These are phyloP conservation scores for Boloria euphrosyne DNA, from an alignment of 2,888 invertebrate species.

Conservation along the genomic window DNA sequence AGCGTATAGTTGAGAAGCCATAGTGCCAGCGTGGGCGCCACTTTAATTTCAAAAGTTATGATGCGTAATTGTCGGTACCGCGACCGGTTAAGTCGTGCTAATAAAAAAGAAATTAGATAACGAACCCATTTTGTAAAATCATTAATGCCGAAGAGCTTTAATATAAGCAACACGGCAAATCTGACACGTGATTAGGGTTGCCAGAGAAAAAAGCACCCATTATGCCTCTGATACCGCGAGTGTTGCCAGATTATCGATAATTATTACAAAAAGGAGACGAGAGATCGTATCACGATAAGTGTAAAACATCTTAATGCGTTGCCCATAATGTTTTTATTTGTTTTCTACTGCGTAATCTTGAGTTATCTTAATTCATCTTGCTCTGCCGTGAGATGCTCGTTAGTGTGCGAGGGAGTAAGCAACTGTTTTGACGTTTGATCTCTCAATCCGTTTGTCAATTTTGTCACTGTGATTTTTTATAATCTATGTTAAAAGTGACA, in stretches of 20 bases:
- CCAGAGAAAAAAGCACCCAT: constrained; percentile 74
- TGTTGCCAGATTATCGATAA: constrained; percentile 82
- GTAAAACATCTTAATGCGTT: constrained; percentile 79
- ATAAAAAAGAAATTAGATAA: constrained; percentile 60
- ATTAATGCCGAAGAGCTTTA: constrained; percentile 64
- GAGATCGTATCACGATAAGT: constrained; percentile 71
- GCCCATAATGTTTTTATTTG: constrained; percentile 77
- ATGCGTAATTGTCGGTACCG: constrained; percentile 17
- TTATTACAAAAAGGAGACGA: constrained; percentile 73
- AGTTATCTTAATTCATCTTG: constrained; percentile 60
- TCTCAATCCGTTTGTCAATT: constrained; percentile 60
- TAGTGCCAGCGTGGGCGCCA: constrained; percentile 3
- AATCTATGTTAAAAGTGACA: constrained; percentile 65
- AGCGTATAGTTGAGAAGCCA: not conserved
- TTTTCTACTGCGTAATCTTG: constrained; percentile 57
- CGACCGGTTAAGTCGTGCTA: constrained; percentile 22
- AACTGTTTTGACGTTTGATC: constrained; percentile 69
- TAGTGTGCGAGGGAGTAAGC: constrained; percentile 52
- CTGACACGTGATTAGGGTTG: constrained; percentile 81
- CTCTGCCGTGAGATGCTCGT: constrained; percentile 38
- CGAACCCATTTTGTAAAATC: constrained; percentile 66
- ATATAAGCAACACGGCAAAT: constrained; percentile 69
- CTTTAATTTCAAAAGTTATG: constrained; percentile 13
- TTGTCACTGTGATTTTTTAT: constrained; percentile 67
- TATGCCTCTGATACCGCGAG: constrained; percentile 67